Conservation (phyloP, 2,888 invertebrate species). For the Bugula neritina region DNA sequence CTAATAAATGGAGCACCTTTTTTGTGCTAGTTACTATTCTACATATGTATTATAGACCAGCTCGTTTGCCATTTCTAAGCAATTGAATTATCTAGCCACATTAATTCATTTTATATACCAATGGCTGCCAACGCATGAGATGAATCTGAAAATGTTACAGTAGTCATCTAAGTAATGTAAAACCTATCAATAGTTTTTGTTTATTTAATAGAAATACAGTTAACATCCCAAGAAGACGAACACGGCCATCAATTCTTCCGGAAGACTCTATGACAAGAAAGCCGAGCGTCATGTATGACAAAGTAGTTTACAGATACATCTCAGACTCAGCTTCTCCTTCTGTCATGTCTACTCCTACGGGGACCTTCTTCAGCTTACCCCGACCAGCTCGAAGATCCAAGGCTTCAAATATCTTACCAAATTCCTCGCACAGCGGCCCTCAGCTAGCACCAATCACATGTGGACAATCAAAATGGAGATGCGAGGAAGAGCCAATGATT, state of each 20-base stretch:
- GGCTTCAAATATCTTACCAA: not conserved
- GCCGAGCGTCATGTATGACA: constrained; percentile 1
- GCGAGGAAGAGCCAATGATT: not conserved
- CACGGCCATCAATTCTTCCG: not conserved
- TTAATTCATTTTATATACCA: too few relatives aligned
- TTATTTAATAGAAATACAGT: not conserved
- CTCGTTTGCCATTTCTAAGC: too few relatives aligned
- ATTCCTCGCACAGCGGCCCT: not conserved
- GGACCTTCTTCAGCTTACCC: constrained; percentile 4
- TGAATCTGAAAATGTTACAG: too few relatives aligned
- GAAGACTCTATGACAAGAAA: not conserved
- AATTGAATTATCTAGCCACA: too few relatives aligned
- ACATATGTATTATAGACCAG: too few relatives aligned
- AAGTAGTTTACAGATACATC: constrained; percentile 10
- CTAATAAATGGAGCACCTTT: too few relatives aligned
- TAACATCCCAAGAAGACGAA: too few relatives aligned
- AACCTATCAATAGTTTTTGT: not conserved
- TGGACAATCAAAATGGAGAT: not conserved
- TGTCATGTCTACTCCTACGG: not conserved
- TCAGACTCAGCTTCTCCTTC: not conserved
- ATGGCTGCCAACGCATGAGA: too few relatives aligned
- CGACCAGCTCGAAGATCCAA: not conserved
- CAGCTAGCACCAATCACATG: constrained; percentile 7
- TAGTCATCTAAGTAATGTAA: too few relatives aligned
- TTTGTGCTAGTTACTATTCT: too few relatives aligned